Conservation (phyloP, 2,113 vertebrate species). For the Catharus bicknelli region DNA sequence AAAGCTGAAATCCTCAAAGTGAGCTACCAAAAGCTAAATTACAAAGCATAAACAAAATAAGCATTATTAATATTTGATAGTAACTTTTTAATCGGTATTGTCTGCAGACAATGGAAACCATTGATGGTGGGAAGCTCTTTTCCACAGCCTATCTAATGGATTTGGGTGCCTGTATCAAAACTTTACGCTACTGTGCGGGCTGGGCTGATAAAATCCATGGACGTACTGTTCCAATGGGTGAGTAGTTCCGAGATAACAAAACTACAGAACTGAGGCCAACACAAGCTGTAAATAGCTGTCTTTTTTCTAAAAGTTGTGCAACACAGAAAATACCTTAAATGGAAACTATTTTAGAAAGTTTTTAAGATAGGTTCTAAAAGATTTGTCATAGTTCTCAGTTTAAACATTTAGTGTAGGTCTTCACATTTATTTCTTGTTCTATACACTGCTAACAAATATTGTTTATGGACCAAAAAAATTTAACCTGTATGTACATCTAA, state of each 20-base stretch:
- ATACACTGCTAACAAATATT: background rate
- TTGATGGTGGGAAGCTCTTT: constrained; percentile 87
- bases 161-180: constrained; percentile 80
- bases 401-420: background rate
- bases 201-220: constrained; percentile 91
- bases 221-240: constrained; percentile 85
- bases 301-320: background rate
- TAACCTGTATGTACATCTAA: background rate
- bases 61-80: background rate
- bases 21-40: background rate
- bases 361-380: background rate
- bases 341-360: background rate
- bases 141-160: constrained; percentile 80
- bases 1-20: background rate
- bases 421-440: background rate
- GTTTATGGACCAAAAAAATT: background rate
- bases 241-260: constrained; percentile 24
- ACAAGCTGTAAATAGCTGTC: background rate
- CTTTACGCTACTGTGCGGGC: constrained; percentile 84
- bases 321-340: background rate
- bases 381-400: background rate
- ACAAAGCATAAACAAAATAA: background rate
- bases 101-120: constrained; percentile 83
- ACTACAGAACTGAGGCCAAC: background rate
- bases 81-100: constrained; percentile 4